A percentile compares a stretch with the other conserved stretches of the same genome.
These are phyloP conservation scores for Arge pagana DNA, from an alignment of 2,888 invertebrate species.

Conservation along the genomic window DNA sequence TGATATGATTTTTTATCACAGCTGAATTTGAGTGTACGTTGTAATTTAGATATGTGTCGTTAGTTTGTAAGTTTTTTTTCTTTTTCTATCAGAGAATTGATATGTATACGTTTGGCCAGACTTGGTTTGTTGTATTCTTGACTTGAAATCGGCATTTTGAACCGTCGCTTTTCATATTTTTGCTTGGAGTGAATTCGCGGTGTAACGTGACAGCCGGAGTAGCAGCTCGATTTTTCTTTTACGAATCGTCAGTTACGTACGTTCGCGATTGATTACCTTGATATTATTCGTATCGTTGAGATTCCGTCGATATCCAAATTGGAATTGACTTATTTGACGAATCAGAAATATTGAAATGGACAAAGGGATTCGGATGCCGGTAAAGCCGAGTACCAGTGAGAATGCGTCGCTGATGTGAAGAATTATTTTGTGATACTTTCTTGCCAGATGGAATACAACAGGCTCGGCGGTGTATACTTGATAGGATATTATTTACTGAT, in stretches of 20 bases:
- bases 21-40: conserved; percentile 18
- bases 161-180: no score
- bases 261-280: no score
- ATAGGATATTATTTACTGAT: conserved; percentile 54
- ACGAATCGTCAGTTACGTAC: no score
- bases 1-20: not conserved
- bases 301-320: not conserved
- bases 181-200: no score
- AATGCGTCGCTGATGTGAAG: conserved; percentile 39
- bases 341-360: not conserved
- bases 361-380: not conserved
- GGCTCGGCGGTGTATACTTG: conserved; percentile 44
- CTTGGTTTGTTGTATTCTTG: conserved; percentile 52
- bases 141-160: no score
- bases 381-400: not conserved
- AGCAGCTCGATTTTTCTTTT: no score
- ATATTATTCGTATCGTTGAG: not conserved
- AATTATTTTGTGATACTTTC: conserved; percentile 58
- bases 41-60: conserved; percentile 35
- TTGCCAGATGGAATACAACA: conserved; percentile 58
- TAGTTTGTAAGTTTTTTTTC: conserved; percentile 36
- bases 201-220: no score
- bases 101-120: conserved; percentile 39
- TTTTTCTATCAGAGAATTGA: conserved; percentile 31
- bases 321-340: not conserved